phyloP scores from a whole-genome alignment of 2,113 vertebrate genomes.

The Hemiscyllium ocellatum region DNA sequence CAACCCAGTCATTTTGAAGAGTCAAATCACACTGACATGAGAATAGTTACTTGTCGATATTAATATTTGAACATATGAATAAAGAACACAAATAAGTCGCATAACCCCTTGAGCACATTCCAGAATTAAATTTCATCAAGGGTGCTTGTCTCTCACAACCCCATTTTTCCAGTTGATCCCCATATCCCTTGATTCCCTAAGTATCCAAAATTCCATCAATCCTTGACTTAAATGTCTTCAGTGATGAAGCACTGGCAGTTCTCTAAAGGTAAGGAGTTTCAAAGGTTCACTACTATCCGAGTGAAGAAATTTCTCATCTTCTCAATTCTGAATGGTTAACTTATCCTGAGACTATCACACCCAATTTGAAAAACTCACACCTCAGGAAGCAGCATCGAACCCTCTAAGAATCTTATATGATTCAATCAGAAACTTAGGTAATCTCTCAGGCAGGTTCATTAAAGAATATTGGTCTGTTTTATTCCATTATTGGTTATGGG shows the following conservation, averaged over 20 bases:
- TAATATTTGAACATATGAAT: not conserved
- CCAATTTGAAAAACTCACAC: not conserved
- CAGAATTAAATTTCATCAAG: not conserved
- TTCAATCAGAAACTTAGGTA: no score
- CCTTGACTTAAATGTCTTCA: not conserved
- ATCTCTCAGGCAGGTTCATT: no score
- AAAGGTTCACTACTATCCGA: not conserved
- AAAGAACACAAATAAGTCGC: not conserved
- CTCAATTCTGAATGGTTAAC: not conserved
- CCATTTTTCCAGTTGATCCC: not conserved
- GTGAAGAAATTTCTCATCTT: not conserved
- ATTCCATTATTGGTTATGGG: no score
- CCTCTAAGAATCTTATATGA: not conserved
- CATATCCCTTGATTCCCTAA: not conserved
- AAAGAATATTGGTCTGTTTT: no score
- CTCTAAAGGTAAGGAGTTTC: not conserved
- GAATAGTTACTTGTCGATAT: not conserved
- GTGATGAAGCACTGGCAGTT: not conserved
- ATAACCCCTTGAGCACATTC: not conserved
- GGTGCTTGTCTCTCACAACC: not conserved
- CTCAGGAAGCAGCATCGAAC: not conserved
- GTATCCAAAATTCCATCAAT: not conserved
- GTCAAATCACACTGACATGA: not conserved
- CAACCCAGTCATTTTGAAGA: not conserved
- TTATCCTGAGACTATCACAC: not conserved